Evolutionary conservation across 2,888 invertebrate species (phyloP).

Genomic region (Cantharis nigra): DNA sequence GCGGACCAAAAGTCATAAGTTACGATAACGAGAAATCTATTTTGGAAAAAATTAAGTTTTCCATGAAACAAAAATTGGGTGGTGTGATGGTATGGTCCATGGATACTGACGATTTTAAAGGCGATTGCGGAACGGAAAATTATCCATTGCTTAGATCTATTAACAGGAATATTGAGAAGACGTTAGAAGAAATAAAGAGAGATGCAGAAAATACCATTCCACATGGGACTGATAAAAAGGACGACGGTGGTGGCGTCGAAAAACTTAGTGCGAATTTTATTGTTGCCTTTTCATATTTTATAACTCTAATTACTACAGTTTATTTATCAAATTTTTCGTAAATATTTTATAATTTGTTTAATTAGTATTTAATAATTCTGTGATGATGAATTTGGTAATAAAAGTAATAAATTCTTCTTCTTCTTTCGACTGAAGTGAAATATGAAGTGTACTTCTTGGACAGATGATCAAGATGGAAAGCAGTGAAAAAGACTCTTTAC

Average conservation of each 20-base stretch:
- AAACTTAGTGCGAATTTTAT: neutral
- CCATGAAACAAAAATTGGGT: slow-evolving; percentile 67
- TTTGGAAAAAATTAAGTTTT: slow-evolving; percentile 71
- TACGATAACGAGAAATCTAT: slow-evolving; percentile 82
- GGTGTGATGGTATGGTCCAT: slow-evolving; percentile 90
- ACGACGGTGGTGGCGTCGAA: neutral
- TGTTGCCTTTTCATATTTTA: neutral
- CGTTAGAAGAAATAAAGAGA: slow-evolving; percentile 58
- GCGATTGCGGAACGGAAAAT: slow-evolving; percentile 66
- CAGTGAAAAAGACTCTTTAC: too few relatives aligned
- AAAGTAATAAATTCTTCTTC: neutral
- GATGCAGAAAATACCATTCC: slow-evolving; percentile 56
- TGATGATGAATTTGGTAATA: neutral
- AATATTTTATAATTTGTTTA: neutral
- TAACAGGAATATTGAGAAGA: slow-evolving; percentile 66
- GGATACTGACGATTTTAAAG: slow-evolving; percentile 85
- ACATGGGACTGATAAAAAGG: slow-evolving; percentile 18
- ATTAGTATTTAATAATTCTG: neutral
- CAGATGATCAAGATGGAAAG: too few relatives aligned
- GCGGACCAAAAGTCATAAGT: slow-evolving; percentile 68
- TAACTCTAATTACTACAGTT: neutral
- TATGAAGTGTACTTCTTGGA: too few relatives aligned
- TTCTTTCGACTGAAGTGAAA: too few relatives aligned
- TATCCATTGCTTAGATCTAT: slow-evolving; percentile 76
- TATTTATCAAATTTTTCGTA: neutral